phyloP scores from a whole-genome alignment of 2,113 vertebrate genomes.

The Phyllopteryx taeniolatus region DNA sequence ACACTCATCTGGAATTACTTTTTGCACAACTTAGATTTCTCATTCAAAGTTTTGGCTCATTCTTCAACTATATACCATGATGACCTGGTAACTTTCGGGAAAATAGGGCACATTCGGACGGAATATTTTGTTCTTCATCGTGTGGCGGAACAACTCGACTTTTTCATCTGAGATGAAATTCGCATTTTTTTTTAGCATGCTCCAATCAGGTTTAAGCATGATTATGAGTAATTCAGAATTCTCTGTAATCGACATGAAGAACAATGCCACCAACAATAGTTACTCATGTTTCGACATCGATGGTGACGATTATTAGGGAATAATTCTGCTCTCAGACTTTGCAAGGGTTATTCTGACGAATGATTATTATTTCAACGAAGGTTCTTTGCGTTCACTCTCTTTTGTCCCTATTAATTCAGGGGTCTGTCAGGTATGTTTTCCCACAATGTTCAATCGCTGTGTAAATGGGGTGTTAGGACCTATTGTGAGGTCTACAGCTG shows the following conservation, averaged over 20 bases:
- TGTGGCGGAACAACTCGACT: not conserved
- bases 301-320: not conserved
- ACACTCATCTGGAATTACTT: constrained; percentile 31
- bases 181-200: not conserved
- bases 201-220: not conserved
- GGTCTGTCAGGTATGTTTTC: too few relatives aligned
- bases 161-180: not conserved
- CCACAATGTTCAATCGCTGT: too few relatives aligned
- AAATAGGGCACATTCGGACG: constrained; percentile 2
- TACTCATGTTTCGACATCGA: not conserved
- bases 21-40: constrained; percentile 22
- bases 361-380: too few relatives aligned
- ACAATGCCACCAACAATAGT: not conserved
- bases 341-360: not conserved
- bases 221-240: not conserved
- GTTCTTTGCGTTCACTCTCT: too few relatives aligned
- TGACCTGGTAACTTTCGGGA: not conserved
- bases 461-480: too few relatives aligned
- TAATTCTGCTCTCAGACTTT: not conserved
- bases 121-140: not conserved
- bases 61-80: not conserved
- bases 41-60: not conserved
- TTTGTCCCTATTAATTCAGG: too few relatives aligned
- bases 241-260: not conserved
- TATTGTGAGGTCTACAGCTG: too few relatives aligned